phyloP scores from a whole-genome alignment of 2,888 invertebrate species.

The Clitarchus hookeri region DNA sequence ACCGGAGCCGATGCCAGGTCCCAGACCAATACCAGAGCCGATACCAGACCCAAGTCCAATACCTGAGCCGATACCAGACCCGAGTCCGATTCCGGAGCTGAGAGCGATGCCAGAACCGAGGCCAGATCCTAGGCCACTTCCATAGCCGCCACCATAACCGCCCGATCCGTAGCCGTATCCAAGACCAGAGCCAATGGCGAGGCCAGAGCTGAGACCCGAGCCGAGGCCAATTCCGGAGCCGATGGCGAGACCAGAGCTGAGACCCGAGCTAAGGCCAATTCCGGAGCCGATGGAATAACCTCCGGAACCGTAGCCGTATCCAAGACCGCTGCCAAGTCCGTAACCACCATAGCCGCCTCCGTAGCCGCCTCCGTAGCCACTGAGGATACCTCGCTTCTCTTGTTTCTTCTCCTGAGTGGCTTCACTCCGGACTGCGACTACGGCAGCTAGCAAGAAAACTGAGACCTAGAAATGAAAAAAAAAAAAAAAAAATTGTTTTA shows the following conservation, averaged over 20 bases:
- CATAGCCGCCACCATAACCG: too few species aligned
- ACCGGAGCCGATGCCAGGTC: background rate
- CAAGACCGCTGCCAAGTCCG: background rate
- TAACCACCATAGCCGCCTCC: background rate
- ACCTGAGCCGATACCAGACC: background rate
- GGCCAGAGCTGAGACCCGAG: too few species aligned
- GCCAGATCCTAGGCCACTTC: too few species aligned
- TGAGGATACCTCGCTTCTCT: slow-evolving; percentile 18
- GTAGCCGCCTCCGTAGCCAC: slow-evolving; percentile 2
- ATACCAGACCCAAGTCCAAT: background rate
- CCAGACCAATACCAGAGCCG: background rate
- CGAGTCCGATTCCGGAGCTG: background rate
- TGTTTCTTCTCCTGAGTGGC: slow-evolving; percentile 36
- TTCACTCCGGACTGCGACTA: slow-evolving; percentile 1
- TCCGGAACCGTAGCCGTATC: background rate
- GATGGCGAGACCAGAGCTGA: background rate
- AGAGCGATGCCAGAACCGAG: too few species aligned
- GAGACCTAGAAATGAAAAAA: background rate
- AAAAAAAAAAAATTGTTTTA: too few species aligned
- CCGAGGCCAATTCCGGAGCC: too few species aligned
- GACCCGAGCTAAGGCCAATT: background rate
- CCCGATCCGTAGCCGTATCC: too few species aligned
- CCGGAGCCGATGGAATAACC: background rate
- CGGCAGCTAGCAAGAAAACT: background rate
- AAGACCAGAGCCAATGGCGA: background rate